Percentiles rank a stretch among this genome's conserved stretches.
phyloP scores from a whole-genome alignment of 2,113 vertebrate species.

The Alosa alosa region DNA sequence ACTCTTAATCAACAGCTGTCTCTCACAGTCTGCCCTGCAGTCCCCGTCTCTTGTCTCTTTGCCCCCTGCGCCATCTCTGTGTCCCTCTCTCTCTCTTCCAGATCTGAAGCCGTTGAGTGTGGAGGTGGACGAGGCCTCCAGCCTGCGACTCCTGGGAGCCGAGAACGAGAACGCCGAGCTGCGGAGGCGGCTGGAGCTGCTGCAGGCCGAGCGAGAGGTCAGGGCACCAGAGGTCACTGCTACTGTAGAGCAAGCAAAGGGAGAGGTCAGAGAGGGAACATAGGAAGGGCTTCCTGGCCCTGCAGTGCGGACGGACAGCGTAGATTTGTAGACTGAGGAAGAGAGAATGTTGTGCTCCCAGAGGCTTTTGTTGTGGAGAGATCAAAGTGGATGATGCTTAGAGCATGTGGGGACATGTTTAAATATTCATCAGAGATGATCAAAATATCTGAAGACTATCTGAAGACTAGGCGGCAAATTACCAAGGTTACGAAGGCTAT shows the following conservation, averaged over 20 bases:
- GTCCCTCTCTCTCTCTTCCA: slow-evolving; percentile 28
- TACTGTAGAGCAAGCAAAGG: neutral
- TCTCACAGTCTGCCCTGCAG: neutral
- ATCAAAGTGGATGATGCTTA: neutral
- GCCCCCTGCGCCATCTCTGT: neutral
- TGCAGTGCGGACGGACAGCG: neutral
- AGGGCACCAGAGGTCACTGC: slow-evolving; percentile 20
- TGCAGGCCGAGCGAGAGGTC: slow-evolving; percentile 71
- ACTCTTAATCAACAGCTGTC: neutral
- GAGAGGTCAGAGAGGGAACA: neutral
- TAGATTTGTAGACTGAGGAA: neutral
- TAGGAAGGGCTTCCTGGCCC: neutral
- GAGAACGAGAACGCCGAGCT: slow-evolving; percentile 76
- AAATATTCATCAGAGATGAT: neutral
- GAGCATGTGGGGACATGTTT: neutral
- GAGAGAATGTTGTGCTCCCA: neutral
- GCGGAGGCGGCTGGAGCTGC: slow-evolving; percentile 66
- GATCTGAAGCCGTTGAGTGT: slow-evolving; percentile 72
- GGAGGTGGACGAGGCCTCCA: slow-evolving; percentile 72
- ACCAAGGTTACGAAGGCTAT: neutral
- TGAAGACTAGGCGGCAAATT: neutral
- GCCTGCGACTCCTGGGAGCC: slow-evolving; percentile 71
- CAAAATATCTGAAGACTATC: neutral
- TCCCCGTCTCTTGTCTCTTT: slow-evolving; percentile 21
- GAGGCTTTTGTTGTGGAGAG: neutral